Percentiles rank a stretch among this genome's conserved stretches.
Evolutionary conservation across 1,140 invertebrate species (phyloP).

Genomic region (Dinothrombium tinctorium): DNA sequence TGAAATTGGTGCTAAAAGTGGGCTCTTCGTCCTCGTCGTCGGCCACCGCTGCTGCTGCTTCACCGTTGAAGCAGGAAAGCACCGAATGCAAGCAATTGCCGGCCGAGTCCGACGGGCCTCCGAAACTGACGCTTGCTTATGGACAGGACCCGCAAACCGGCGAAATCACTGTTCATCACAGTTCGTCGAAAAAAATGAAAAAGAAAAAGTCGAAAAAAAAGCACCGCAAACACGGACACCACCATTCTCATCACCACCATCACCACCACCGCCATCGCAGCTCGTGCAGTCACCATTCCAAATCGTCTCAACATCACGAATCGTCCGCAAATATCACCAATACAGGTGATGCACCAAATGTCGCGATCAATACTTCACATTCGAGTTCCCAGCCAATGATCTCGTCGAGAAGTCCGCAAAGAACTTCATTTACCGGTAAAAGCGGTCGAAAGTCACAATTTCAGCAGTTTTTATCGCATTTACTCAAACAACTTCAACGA

Average conservation of each 20-base stretch:
- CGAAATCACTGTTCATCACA: too few species aligned
- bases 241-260: slow-evolving; percentile 15
- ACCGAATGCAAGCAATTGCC: neutral
- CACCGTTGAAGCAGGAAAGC: neutral
- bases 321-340: slow-evolving; percentile 1
- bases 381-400: slow-evolving; percentile 1
- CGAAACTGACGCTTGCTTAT: neutral
- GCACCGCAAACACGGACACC: slow-evolving; percentile 13
- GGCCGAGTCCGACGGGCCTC: neutral
- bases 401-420: slow-evolving; percentile 4
- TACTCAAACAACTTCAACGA: slow-evolving; percentile 15
- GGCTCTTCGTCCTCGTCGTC: slow-evolving; percentile 21
- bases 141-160: too few species aligned
- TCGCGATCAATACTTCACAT: neutral
- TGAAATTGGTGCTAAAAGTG: slow-evolving; percentile 60
- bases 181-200: slow-evolving; percentile 7
- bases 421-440: neutral
- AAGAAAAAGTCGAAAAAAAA: slow-evolving; percentile 14
- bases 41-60: too few species aligned
- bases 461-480: slow-evolving; percentile 4
- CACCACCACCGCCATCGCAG: slow-evolving; percentile 11
- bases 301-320: slow-evolving; percentile 5
- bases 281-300: slow-evolving; percentile 10
- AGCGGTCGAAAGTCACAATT: slow-evolving; percentile 6
- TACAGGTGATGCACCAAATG: slow-evolving; percentile 4